These are phyloP conservation scores for Eledone cirrhosa DNA, from an alignment of 2,888 invertebrate genomes.

Conservation along the genomic window DNA sequence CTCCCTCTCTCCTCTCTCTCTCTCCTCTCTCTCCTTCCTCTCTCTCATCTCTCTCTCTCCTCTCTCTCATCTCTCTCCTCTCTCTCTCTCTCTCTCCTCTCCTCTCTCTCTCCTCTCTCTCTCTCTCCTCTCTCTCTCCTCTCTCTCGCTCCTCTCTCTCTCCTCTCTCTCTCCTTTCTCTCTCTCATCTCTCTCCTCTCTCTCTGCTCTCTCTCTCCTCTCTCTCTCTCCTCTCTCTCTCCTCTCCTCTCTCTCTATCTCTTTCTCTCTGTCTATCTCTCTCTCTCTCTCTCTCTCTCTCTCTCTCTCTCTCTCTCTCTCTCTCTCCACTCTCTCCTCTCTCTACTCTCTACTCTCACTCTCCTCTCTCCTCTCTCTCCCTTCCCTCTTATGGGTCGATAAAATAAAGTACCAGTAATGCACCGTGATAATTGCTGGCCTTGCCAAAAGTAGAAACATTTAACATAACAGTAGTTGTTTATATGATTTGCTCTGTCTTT, in stretches of 20 bases:
- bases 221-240: not conserved
- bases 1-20: not conserved
- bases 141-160: not conserved
- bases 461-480: too few relatives aligned
- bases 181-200: not conserved
- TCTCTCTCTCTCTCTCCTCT: not conserved
- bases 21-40: not conserved
- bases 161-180: not conserved
- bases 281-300: not conserved
- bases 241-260: not conserved
- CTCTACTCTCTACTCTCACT: too few relatives aligned
- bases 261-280: not conserved
- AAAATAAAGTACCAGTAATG: too few relatives aligned
- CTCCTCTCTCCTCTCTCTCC: too few relatives aligned
- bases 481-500: too few relatives aligned
- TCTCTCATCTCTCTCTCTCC: not conserved
- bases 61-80: not conserved
- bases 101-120: not conserved
- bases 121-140: not conserved
- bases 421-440: too few relatives aligned
- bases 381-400: too few relatives aligned
- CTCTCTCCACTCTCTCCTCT: too few relatives aligned
- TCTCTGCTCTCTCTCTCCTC: not conserved
- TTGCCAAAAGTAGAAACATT: too few relatives aligned
- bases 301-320: not conserved